Evolutionary conservation across 2,888 invertebrate genomes (phyloP).

Genomic region (Amorpha juglandis): DNA sequence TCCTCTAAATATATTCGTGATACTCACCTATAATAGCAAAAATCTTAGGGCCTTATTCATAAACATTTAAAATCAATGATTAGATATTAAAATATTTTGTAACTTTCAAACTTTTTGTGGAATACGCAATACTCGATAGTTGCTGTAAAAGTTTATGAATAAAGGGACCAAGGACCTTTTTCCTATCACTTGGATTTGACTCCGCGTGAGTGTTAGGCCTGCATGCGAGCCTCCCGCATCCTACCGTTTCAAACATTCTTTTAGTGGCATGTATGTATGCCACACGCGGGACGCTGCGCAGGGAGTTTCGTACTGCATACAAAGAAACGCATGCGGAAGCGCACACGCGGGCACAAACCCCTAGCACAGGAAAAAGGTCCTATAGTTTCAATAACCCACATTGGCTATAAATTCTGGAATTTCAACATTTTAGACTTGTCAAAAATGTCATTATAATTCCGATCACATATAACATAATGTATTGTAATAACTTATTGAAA

Average conservation of each 20-base stretch:
- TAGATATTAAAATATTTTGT: neutral
- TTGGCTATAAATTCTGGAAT: neutral
- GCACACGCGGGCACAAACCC: no score
- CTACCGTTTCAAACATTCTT: no score
- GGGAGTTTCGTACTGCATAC: no score
- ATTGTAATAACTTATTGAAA: constrained; percentile 1
- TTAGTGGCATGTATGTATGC: no score
- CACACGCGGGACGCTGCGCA: no score
- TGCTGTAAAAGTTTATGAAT: no score
- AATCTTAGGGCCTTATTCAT: neutral
- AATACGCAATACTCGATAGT: no score
- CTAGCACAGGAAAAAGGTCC: no score
- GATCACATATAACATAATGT: neutral
- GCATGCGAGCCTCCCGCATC: no score
- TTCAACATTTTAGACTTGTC: neutral
- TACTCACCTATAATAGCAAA: neutral
- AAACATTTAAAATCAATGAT: neutral
- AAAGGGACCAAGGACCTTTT: neutral
- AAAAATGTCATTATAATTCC: constrained; percentile 1
- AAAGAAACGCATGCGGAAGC: no score
- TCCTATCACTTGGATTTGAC: no score
- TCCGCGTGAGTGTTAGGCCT: no score
- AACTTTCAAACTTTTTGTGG: neutral
- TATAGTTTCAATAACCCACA: neutral
- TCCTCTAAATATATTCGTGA: neutral